Evolutionary conservation across 2,113 vertebrate genomes (phyloP), one percentile per base, ranked within the genome.

Genomic region (Nothobranchius kuhntae): DNA sequence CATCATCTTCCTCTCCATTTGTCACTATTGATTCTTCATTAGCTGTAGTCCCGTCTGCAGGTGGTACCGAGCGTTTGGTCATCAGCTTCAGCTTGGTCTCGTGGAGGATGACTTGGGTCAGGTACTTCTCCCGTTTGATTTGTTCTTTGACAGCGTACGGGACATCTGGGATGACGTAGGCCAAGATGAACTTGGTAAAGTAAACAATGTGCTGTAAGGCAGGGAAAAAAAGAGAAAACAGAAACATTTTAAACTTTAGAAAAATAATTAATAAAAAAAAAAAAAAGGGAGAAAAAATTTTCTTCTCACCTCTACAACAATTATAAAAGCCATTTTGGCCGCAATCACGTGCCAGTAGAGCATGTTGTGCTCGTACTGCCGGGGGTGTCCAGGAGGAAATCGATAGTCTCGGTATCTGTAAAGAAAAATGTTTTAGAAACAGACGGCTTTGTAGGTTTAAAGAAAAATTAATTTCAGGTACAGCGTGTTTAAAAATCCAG

Each of bases 291-390:
- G 6, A 44, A 3, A 6, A n/a, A n/a, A 36, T 15, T 61, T 65
- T 2, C 4, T 9, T 56, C 91, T 52, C 74, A 98, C 96, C 95
- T 98, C 96, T 68, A 96, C 91, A 68, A 96, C 95, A 53, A 98
- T 96, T 77, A 98, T 92, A 66, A 98, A 98, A 74, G 96, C 94
- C 87, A 98, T 90, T 86, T 96, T 98, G 84, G 96, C 95, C 60
- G 96, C 96, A 2, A 93, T 93, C 73, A 98, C 95, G 0, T 98
- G 96, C 96, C 95, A 98, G 68, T 97, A 97, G 77, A 93, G 93
- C n/a, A 94, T 91, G 36, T 92, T 98, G 83, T 94, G 84, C 75
- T 96, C 89, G 13, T 98, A 98, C 0, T 96, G 77, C 24, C 91
- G 91, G 11, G 59, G 87, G 68, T 98, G 94, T 0, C 95, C 95